Evolutionary conservation across 2,797 vertebrate genomes (phyloP).

Genomic region (Sylvia borin): DNA sequence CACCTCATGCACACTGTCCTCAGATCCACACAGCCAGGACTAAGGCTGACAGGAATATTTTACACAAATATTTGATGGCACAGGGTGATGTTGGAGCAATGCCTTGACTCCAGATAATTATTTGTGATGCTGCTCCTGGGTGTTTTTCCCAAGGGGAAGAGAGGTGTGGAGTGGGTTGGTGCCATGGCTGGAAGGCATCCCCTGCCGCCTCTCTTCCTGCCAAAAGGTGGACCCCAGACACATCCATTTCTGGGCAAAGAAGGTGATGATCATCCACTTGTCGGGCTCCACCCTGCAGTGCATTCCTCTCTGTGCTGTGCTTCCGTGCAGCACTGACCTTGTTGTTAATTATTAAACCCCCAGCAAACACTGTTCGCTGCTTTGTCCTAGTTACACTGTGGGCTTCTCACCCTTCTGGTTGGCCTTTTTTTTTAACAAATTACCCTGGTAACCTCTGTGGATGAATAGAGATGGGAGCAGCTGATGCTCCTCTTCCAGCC

Average conservation of each 20-base stretch:
- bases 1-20: fast-evolving
- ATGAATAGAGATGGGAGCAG: neutral
- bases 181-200: neutral
- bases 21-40: neutral
- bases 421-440: neutral
- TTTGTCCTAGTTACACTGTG: constrained; percentile 34
- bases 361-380: constrained; percentile 18
- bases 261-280: neutral
- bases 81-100: neutral
- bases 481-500: neutral
- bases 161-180: neutral
- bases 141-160: neutral
- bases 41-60: neutral
- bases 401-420: neutral
- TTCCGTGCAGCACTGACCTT: constrained; percentile 8
- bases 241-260: neutral
- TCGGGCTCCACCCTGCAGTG: neutral
- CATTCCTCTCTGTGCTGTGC: neutral
- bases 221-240: neutral
- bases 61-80: neutral
- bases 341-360: constrained; percentile 69
- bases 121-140: neutral
- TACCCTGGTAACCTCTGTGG: constrained; percentile 28
- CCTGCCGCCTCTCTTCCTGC: neutral
- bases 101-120: neutral